Conservation (phyloP, 2,113 vertebrate genomes). For the Sinocyclocheilus anshuiensis region DNA sequence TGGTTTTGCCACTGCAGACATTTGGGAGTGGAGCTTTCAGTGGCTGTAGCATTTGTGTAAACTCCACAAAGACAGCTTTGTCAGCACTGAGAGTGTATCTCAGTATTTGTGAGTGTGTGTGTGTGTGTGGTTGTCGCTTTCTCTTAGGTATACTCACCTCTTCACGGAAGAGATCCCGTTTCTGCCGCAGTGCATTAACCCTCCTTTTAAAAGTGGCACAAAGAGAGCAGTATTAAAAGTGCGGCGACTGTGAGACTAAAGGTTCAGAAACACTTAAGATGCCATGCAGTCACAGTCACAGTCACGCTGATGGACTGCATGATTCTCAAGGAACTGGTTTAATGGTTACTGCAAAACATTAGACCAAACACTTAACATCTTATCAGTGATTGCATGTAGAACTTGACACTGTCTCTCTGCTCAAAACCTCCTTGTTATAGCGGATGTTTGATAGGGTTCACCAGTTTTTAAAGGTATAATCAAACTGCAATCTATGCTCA, state of each 20-base stretch:
- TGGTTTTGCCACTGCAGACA: constrained; percentile 39
- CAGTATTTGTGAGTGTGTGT: constrained; percentile 57
- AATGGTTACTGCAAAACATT: constrained; percentile 24
- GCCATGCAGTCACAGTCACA: constrained; percentile 30
- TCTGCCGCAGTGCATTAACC: constrained; percentile 94
- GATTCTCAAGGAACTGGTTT: constrained; percentile 38
- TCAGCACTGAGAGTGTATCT: constrained; percentile 59
- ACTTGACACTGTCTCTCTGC: constrained; percentile 6
- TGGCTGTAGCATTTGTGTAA: constrained; percentile 55
- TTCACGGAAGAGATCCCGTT: constrained; percentile 94
- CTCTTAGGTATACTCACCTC: constrained; percentile 93
- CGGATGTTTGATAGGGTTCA: background rate
- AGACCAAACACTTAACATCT: constrained; percentile 42
- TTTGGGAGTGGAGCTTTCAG: constrained; percentile 48
- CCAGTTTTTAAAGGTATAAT: background rate
- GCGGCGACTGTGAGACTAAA: constrained; percentile 51
- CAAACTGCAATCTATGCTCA: background rate
- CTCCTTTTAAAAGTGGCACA: constrained; percentile 86
- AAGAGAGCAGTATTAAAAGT: constrained; percentile 84
- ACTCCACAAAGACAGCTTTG: constrained; percentile 66
- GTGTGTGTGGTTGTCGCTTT: constrained; percentile 68
- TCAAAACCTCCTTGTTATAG: background rate
- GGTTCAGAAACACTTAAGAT: constrained; percentile 55
- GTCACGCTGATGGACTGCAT: constrained; percentile 41
- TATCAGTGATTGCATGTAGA: constrained; percentile 15